Percentiles rank a stretch among this genome's conserved stretches.
Conservation (phyloP, 2,113 vertebrate genomes). For the Sylvia atricapilla region DNA sequence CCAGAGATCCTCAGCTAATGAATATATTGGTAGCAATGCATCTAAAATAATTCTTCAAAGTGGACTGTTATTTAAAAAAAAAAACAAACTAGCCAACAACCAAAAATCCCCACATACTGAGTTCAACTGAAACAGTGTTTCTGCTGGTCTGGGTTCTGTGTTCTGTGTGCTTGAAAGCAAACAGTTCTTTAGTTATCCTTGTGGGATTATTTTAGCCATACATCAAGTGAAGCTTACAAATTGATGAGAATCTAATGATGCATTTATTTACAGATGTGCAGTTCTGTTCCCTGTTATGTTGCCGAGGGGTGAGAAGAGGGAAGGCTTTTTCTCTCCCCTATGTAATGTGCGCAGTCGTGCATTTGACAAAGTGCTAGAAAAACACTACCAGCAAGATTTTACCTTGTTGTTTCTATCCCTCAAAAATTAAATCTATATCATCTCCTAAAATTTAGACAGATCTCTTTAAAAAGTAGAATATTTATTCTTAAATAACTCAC, state of each 20-base stretch:
- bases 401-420: background rate
- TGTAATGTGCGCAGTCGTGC: background rate
- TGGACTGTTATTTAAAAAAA: background rate
- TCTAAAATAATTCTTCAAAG: conserved; percentile 64
- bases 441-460: conserved; percentile 4
- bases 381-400: conserved; percentile 6
- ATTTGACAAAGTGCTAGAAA: conserved; percentile 58
- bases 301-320: conserved; percentile 46
- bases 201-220: conserved; percentile 78
- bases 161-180: conserved; percentile 40
- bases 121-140: conserved; percentile 16
- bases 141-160: background rate
- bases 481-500: conserved; percentile 22
- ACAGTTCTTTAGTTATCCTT: conserved; percentile 68
- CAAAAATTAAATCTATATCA: background rate
- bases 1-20: conserved; percentile 75
- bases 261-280: conserved; percentile 88
- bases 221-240: conserved; percentile 81
- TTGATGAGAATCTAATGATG: conserved; percentile 85
- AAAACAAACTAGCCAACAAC: conserved; percentile 7
- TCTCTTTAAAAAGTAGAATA: conserved; percentile 33
- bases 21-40: conserved; percentile 58
- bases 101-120: background rate
- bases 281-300: conserved; percentile 70
- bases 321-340: background rate